Conservation (phyloP, 2,797 vertebrate genomes). For the Rhadinocentrus ornatus region DNA sequence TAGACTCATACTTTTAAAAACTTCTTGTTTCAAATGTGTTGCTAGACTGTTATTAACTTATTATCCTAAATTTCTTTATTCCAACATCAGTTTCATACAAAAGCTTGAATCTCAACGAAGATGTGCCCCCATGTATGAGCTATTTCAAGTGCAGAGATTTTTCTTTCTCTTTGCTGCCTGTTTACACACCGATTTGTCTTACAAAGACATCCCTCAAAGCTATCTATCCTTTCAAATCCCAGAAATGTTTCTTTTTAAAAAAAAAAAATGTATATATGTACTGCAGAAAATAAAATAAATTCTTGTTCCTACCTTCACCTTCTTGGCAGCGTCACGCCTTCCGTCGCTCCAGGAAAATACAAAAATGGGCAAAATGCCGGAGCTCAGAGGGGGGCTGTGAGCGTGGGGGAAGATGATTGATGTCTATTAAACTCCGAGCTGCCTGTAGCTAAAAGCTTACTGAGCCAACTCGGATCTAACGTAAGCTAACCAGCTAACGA, state of each 20-base stretch:
- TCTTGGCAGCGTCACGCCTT: too few relatives aligned
- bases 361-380: too few relatives aligned
- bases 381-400: too few relatives aligned
- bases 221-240: slow-evolving; percentile 18
- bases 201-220: slow-evolving; percentile 18
- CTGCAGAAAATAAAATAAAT: too few relatives aligned
- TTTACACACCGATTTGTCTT: not conserved
- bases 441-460: too few relatives aligned
- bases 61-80: not conserved
- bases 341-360: too few relatives aligned
- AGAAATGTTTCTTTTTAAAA: not conserved
- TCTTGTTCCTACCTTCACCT: too few relatives aligned
- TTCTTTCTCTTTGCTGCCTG: not conserved
- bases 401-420: too few relatives aligned
- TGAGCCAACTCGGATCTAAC: too few relatives aligned
- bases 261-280: too few relatives aligned
- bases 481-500: too few relatives aligned
- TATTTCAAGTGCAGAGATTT: slow-evolving; percentile 5
- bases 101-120: slow-evolving; percentile 21
- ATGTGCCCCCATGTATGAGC: not conserved
- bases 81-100: slow-evolving; percentile 3
- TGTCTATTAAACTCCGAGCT: too few relatives aligned
- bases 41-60: not conserved
- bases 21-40: not conserved
- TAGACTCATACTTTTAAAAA: slow-evolving; percentile 10